A percentile compares a stretch with the other conserved stretches of the same genome.
These are phyloP conservation scores for Pristionchus japonicus DNA, from an alignment of 2,888 invertebrate genomes.

Conservation along the genomic window DNA sequence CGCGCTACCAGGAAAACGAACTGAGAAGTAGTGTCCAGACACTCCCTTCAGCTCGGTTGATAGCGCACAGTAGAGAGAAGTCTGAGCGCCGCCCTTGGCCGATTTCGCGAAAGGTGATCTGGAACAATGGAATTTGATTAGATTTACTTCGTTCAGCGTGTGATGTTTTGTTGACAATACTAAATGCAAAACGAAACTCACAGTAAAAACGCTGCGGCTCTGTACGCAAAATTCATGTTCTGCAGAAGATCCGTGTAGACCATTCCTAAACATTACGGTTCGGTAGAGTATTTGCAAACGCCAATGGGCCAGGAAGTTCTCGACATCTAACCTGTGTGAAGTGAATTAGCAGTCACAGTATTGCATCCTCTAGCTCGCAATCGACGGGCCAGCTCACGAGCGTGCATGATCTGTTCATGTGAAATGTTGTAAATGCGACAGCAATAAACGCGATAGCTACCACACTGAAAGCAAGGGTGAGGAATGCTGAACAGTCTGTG, in stretches of 20 bases:
- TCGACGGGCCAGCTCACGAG: slow-evolving; percentile 65
- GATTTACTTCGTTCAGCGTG: no score
- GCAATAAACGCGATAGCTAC: no score
- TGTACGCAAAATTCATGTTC: neutral
- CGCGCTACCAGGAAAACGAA: neutral
- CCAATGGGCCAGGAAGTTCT: no score
- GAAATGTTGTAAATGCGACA: no score
- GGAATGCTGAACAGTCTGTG: no score
- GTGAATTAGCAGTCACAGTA: slow-evolving; percentile 80
- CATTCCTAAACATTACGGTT: neutral
- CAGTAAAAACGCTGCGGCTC: neutral
- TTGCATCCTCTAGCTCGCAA: slow-evolving; percentile 63
- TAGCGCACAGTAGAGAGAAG: slow-evolving; percentile 85
- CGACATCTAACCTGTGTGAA: slow-evolving; percentile 84
- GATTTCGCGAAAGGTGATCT: slow-evolving; percentile 79
- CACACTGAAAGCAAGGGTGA: no score
- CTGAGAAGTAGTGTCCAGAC: slow-evolving; percentile 84
- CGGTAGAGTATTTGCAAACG: no score
- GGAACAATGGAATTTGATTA: no score
- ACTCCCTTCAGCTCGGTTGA: slow-evolving; percentile 83
- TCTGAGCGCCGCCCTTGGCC: slow-evolving; percentile 86
- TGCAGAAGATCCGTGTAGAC: neutral
- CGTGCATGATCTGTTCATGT: slow-evolving; percentile 74
- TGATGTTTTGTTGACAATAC: no score
- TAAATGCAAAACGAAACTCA: no score